Base-by-base conservation (phyloP, 2,797 vertebrate genomes). In the Hydrocynus forskahlii region DNA sequence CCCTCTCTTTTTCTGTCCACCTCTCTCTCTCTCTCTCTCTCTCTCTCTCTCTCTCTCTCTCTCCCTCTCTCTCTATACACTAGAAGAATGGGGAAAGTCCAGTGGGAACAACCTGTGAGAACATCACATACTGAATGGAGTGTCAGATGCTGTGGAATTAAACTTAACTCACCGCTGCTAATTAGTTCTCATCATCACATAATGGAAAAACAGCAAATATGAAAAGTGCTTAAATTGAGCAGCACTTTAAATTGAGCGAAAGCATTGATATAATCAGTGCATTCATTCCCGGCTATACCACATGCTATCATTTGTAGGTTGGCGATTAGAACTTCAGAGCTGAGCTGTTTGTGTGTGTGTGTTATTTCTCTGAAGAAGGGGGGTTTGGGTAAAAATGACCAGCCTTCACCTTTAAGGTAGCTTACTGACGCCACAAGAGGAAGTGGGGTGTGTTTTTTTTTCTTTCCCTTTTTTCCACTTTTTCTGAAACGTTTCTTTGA, bases 401-500 rank as follows among this genome's bases (percentile, higher is more conserved):
- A 43, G 73, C 77, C 63, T 85, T 87, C 79, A 87, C 81, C 81
- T 85, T 78, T 78, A 82, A 82, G 76, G 81, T 78, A 83, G 79
- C 81, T 80, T 54, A 7, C 77, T 87, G 86, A 87, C 84, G 76
- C 86, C 86, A 87, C 86, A 29, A 83, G 76, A 73, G 84, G 86
- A 87, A 87, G 86, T 78, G 82, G 77, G 57, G 68, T 67, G 70
- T 85, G 77, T 80, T 83, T 85, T 85, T 82, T 70, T 83, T 60
- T 62, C 80, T 80, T 83, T 78, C 43, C 66, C 38, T 83, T 83
- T 87, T 87, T 87, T 79, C 74, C 78, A 81, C 72, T 81, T 83
- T 79, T 52, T 16, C 79, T 87, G 81, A 87, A 87, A 87, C 68
- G 79, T 70, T 82, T 70, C 84, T 85, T 87, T 87, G 86, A 87